Evolutionary conservation across 2,113 vertebrate species (phyloP), one percentile per base, ranked within the genome.

Genomic region (Oceanites oceanicus): DNA sequence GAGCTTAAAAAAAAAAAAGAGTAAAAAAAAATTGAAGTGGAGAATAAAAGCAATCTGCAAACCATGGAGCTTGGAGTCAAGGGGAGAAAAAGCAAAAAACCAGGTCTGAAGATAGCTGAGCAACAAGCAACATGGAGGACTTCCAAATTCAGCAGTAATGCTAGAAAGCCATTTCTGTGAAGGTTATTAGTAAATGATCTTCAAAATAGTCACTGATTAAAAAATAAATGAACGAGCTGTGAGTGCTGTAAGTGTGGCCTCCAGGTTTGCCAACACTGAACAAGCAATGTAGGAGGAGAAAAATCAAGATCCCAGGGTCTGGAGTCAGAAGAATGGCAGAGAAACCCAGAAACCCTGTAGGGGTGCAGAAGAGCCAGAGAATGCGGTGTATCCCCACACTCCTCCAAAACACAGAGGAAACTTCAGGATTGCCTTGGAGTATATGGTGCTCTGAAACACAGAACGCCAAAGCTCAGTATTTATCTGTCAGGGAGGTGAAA

Each of bases 41-140:
- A 42, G 65, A 95, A 92, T 62, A 73, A 94, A 92, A 88, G 40
- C 49, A 93, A 63, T 70, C 79, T 73, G 88, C 42, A 93, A 93
- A 94, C 71, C 29, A 27, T 17, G 40, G 40, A 65, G 22, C 74
- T 86, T 70, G 56, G 65, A 94, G 25, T 82, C 36, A 49, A 73
- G 32, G 23, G 13, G 30, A 88, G 34, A 88, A 76, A 75, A 72
- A 65, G 38, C 5, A 40, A 70, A 61, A 83, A 71, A 79, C 0
- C 23, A 78, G 23, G 15, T 77, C 65, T 91, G 47, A 80, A 75
- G 34, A 58, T 29, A 90, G 79, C 32, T 82, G n/a, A 81, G 34
- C 45, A 88, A 25, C 32, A 61, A 56, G 40, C 34, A 90, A 47
- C 36, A 19, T 23, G 45, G 56, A 87, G 22, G 11, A 59, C 30